These are phyloP conservation scores for Pyrgilauda ruficollis DNA, from an alignment of 2,113 vertebrate species.

Conservation along the genomic window DNA sequence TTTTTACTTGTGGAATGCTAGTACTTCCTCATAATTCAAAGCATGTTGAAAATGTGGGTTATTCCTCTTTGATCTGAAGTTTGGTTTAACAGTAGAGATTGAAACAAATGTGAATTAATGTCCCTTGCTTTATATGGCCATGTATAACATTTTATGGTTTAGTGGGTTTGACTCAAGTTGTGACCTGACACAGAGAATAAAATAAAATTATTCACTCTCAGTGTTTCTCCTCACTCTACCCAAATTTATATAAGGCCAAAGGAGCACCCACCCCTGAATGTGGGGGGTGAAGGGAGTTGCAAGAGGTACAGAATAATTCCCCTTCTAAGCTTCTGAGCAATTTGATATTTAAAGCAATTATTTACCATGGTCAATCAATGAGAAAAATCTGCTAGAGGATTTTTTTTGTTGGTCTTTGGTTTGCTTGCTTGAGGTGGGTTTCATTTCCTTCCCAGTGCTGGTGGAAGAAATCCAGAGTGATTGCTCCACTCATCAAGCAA, in stretches of 20 bases:
- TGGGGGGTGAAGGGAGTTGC: accelerated
- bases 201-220: background rate
- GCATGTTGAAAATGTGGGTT: background rate
- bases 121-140: background rate
- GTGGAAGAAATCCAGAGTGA: background rate
- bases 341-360: background rate
- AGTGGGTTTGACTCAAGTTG: background rate
- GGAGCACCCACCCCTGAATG: accelerated
- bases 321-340: background rate
- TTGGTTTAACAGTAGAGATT: background rate
- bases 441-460: background rate
- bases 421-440: accelerated
- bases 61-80: background rate
- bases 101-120: background rate
- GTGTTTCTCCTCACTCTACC: background rate
- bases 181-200: background rate
- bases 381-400: background rate
- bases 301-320: background rate
- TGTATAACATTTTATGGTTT: background rate
- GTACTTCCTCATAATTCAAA: background rate
- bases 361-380: background rate
- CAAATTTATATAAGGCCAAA: background rate
- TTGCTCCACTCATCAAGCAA: background rate
- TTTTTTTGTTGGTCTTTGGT: background rate
- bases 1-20: background rate